Conservation (phyloP, 2,888 invertebrate species). For the Rosalia funebris region DNA sequence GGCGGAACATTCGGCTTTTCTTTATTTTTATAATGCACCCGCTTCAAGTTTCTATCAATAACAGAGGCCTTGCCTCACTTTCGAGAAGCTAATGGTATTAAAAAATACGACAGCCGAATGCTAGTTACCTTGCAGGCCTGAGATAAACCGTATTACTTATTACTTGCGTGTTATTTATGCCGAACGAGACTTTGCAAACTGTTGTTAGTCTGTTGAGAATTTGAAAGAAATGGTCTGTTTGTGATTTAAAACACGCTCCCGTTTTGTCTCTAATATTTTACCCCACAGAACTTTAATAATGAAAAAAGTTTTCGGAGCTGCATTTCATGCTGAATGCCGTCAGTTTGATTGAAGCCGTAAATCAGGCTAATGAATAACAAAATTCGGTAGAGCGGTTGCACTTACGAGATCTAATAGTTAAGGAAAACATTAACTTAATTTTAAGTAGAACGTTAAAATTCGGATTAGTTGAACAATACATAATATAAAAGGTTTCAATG, state of each 20-base stretch:
- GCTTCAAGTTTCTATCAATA: background rate
- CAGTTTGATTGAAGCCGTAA: constrained; percentile 19
- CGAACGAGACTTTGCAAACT: background rate
- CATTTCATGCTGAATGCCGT: constrained; percentile 12
- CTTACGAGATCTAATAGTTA: too few relatives aligned
- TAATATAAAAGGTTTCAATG: too few relatives aligned
- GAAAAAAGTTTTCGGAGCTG: constrained; percentile 15
- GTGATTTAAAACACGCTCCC: constrained; percentile 13
- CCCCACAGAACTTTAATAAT: constrained; percentile 7
- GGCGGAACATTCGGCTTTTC: constrained; percentile 5
- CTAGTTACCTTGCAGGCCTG: background rate
- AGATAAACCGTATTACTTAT: background rate
- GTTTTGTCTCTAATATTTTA: constrained; percentile 8
- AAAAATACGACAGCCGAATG: background rate
- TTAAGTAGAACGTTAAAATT: too few relatives aligned
- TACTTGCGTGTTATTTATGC: constrained; percentile 1
- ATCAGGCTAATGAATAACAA: constrained; percentile 16
- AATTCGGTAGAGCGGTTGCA: background rate
- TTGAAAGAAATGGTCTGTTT: constrained; percentile 4
- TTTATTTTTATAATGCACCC: background rate
- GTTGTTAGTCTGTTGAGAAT: background rate
- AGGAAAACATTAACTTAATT: too few relatives aligned
- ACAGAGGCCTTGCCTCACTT: background rate
- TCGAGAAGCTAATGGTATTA: constrained; percentile 2
- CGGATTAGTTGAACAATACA: too few relatives aligned